Conservation (phyloP, 2,113 vertebrate genomes). For the Embiotoca jacksoni region DNA sequence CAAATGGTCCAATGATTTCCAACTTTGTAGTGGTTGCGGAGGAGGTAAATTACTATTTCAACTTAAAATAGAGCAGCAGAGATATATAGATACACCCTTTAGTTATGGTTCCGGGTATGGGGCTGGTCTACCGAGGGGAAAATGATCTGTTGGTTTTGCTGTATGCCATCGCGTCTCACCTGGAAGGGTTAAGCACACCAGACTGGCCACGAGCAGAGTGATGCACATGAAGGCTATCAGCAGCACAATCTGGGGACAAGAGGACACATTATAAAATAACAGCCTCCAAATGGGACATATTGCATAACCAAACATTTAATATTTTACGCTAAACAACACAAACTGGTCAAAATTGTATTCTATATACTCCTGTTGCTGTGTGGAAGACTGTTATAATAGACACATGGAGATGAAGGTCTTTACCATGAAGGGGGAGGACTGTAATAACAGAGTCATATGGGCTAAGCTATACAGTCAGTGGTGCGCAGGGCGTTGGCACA, state of each 20-base stretch:
- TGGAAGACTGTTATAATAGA: neutral
- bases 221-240: constrained; percentile 98
- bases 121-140: constrained; percentile 1
- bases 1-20: neutral
- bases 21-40: neutral
- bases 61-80: constrained; percentile 6
- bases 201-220: constrained; percentile 95
- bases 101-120: constrained; percentile 48
- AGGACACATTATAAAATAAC: constrained; percentile 10
- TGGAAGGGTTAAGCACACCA: constrained; percentile 97
- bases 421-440: constrained; percentile 3
- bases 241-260: constrained; percentile 90
- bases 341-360: neutral
- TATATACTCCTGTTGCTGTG: neutral
- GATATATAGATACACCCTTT: neutral
- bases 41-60: neutral
- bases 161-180: constrained; percentile 82
- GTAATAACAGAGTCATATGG: constrained; percentile 19
- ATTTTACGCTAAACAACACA: neutral
- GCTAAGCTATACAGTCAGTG: constrained; percentile 11
- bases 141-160: neutral
- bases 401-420: neutral
- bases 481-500: constrained; percentile 6
- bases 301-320: neutral
- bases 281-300: neutral